Evolutionary conservation across 2,797 vertebrate species (phyloP).

Genomic region (Cryptoblepharus egeriae): DNA sequence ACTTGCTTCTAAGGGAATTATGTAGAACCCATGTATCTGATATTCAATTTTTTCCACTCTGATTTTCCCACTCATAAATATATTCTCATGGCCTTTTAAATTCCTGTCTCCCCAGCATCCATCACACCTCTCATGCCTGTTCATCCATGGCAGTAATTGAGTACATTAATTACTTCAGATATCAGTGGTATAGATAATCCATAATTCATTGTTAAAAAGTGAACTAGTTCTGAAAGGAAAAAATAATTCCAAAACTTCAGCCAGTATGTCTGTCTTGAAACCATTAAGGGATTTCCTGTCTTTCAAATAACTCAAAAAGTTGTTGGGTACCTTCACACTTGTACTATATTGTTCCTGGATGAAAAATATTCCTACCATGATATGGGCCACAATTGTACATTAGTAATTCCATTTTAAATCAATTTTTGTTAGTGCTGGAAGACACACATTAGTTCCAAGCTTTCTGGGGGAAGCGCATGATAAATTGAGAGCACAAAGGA

Average conservation of each 20-base stretch:
- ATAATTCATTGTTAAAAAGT: constrained; percentile 46
- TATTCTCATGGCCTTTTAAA: constrained; percentile 1
- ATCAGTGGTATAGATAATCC: constrained; percentile 42
- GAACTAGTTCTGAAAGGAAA: constrained; percentile 24
- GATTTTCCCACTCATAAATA: constrained; percentile 26
- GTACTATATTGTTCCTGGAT: neutral
- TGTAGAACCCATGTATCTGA: neutral
- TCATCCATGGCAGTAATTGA: constrained; percentile 29
- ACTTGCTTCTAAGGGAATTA: neutral
- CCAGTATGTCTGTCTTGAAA: constrained; percentile 25
- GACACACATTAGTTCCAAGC: constrained; percentile 7
- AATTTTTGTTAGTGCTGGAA: constrained; percentile 17
- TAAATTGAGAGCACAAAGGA: constrained; percentile 11
- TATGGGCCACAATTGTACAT: neutral
- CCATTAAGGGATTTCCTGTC: neutral
- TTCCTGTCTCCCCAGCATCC: constrained; percentile 8
- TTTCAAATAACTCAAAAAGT: constrained; percentile 30
- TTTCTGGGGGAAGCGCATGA: constrained; percentile 11
- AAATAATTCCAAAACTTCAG: constrained; percentile 38
- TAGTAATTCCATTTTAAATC: constrained; percentile 19
- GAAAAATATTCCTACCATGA: neutral
- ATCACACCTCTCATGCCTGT: constrained; percentile 29
- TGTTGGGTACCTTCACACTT: neutral
- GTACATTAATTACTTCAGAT: constrained; percentile 38
- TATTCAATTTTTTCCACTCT: neutral